A percentile compares a stretch with the other conserved stretches of the same genome.
Conservation (phyloP, 1,140 invertebrate genomes). For the Paralvinella palmiformis region DNA sequence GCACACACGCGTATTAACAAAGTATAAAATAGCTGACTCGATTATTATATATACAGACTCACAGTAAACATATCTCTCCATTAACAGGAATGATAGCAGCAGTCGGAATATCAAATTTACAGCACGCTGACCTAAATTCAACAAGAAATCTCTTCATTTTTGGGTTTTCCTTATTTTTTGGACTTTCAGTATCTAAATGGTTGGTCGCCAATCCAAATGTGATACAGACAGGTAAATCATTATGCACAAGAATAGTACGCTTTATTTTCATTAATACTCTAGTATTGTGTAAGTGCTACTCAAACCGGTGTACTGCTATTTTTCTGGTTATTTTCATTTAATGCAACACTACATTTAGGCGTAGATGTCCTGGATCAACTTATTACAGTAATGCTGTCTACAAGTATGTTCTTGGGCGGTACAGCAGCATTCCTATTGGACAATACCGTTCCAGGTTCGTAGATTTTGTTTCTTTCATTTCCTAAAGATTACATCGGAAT, state of each 20-base stretch:
- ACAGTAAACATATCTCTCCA: constrained; percentile 39
- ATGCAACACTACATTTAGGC: too few species aligned
- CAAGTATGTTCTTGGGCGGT: constrained; percentile 40
- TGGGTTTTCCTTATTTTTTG: constrained; percentile 77
- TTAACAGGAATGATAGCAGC: constrained; percentile 10
- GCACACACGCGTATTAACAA: too few species aligned
- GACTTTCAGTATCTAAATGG: constrained; percentile 69
- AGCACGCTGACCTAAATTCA: constrained; percentile 72
- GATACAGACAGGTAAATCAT: neutral
- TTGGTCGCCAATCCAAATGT: constrained; percentile 44
- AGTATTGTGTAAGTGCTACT: too few species aligned
- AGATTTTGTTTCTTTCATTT: neutral
- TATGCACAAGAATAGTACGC: neutral
- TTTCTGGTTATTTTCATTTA: too few species aligned
- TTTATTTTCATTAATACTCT: too few species aligned
- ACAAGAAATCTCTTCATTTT: constrained; percentile 70
- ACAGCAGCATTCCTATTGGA: constrained; percentile 35
- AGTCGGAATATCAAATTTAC: constrained; percentile 62
- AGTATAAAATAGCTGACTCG: too few species aligned
- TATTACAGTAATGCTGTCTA: constrained; percentile 29
- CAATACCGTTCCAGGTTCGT: constrained; percentile 37
- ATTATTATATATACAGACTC: too few species aligned
- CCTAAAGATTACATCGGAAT: neutral
- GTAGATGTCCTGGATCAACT: constrained; percentile 30
- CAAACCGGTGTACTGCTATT: neutral